A percentile compares a stretch with the other conserved stretches of the same genome.
Evolutionary conservation across 2,888 invertebrate species (phyloP).

Genomic region (Ochropleura plecta): DNA sequence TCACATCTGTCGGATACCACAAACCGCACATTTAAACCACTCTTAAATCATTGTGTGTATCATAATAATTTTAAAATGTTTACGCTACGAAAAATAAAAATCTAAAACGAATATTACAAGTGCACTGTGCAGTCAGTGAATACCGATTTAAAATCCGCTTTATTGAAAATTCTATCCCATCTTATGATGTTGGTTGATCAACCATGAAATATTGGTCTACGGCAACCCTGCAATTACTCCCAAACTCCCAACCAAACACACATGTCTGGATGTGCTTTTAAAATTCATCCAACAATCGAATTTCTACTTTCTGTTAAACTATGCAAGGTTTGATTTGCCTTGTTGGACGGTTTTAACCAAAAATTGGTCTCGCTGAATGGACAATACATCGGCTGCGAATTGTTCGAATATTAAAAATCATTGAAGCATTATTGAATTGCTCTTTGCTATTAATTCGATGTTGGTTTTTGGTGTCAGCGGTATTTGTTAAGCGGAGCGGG

Average conservation of each 20-base stretch:
- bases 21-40: slow-evolving; percentile 46
- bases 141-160: slow-evolving; percentile 55
- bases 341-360: slow-evolving; percentile 63
- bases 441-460: slow-evolving; percentile 82
- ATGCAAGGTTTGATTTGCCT: slow-evolving; percentile 49
- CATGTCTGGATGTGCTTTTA: slow-evolving; percentile 66
- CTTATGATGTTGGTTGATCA: slow-evolving; percentile 68
- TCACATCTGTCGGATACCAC: slow-evolving; percentile 42
- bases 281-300: slow-evolving; percentile 41
- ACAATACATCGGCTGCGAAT: slow-evolving; percentile 82
- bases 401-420: slow-evolving; percentile 89
- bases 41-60: slow-evolving; percentile 28
- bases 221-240: slow-evolving; percentile 70
- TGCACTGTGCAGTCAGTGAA: slow-evolving; percentile 50
- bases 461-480: slow-evolving; percentile 68
- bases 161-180: slow-evolving; percentile 68
- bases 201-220: slow-evolving; percentile 73
- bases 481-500: neutral
- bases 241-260: slow-evolving; percentile 68
- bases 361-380: slow-evolving; percentile 80
- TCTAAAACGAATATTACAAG: slow-evolving; percentile 42
- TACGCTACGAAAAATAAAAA: slow-evolving; percentile 26
- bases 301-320: slow-evolving; percentile 57
- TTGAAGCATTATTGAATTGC: slow-evolving; percentile 87
- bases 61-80: slow-evolving; percentile 46